phyloP scores from a whole-genome alignment of 1,140 invertebrate genomes.

The Akabosia matsudoensis region DNA sequence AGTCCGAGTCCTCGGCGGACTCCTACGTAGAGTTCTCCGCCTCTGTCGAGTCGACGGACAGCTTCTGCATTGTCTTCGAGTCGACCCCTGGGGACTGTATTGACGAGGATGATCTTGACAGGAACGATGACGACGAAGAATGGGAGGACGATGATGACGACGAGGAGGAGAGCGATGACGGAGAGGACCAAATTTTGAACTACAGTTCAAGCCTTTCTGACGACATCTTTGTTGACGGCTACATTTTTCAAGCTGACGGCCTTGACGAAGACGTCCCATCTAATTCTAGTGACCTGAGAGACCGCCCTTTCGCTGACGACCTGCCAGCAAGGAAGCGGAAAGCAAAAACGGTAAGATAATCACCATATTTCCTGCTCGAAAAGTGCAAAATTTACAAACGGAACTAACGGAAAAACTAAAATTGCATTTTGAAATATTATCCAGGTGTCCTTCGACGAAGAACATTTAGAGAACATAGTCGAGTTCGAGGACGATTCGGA shows the following conservation, averaged over 20 bases:
- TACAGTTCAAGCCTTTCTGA: neutral
- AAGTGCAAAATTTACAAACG: too few species aligned
- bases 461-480: neutral
- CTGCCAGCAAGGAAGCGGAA: neutral
- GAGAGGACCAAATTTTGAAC: slow-evolving; percentile 1
- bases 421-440: neutral
- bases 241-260: neutral
- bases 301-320: neutral
- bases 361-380: too few species aligned
- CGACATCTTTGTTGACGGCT: neutral
- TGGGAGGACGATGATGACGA: slow-evolving; percentile 5
- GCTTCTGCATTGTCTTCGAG: slow-evolving; percentile 17
- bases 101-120: neutral
- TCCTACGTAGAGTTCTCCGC: neutral
- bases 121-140: neutral
- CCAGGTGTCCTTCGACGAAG: slow-evolving; percentile 13
- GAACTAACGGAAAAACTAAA: too few species aligned
- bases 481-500: slow-evolving; percentile 9
- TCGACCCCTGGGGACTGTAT: neutral
- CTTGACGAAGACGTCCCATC: neutral
- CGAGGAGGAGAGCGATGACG: neutral
- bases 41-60: slow-evolving; percentile 11
- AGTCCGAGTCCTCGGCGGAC: slow-evolving; percentile 6
- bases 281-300: neutral
- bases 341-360: neutral